Evolutionary conservation across 2,113 vertebrate species (phyloP).

Genomic region (Craseonycteris thonglongyai): DNA sequence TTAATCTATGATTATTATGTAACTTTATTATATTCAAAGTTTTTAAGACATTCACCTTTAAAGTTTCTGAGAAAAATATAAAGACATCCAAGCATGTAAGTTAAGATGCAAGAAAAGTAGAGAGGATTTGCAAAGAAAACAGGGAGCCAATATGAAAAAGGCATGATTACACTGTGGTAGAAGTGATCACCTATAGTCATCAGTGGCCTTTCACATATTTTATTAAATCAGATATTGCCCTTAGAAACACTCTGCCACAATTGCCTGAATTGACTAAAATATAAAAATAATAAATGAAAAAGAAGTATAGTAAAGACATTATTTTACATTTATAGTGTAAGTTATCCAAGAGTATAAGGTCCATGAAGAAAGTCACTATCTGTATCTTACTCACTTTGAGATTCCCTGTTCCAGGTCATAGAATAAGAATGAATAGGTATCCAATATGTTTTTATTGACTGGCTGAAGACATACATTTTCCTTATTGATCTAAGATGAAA

Average conservation of each 20-base stretch:
- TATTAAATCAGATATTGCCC: neutral
- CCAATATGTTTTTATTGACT: neutral
- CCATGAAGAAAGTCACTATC: accelerated
- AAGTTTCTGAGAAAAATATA: neutral
- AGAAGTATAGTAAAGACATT: neutral
- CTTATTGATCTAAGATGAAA: neutral
- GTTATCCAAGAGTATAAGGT: neutral
- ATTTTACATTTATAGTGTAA: neutral
- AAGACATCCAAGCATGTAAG: neutral
- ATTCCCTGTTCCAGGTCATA: neutral
- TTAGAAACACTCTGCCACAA: neutral
- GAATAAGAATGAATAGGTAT: neutral
- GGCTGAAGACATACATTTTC: neutral
- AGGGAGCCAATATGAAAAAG: too few relatives aligned
- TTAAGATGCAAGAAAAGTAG: neutral
- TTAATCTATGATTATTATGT: neutral
- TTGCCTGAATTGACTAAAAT: neutral
- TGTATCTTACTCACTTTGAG: neutral
- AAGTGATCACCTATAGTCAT: neutral
- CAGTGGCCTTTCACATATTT: neutral
- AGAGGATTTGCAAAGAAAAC: neutral
- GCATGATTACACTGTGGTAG: neutral
- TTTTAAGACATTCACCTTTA: neutral
- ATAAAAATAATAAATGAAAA: neutral
- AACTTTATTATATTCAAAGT: neutral